phyloP scores from a whole-genome alignment of 2,888 invertebrate genomes.

The Agrochola litura region DNA sequence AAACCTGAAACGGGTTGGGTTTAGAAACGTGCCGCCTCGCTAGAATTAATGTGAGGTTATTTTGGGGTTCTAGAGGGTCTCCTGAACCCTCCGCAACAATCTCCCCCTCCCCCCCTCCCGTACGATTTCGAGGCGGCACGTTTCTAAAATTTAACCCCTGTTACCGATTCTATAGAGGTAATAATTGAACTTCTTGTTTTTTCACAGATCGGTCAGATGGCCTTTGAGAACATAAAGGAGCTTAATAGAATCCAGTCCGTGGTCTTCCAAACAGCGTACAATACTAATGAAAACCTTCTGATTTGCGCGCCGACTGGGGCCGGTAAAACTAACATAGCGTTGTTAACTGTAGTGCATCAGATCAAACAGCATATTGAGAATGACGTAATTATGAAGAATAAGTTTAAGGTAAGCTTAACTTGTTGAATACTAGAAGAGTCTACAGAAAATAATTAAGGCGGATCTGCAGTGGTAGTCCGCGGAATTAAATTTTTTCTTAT shows the following conservation, averaged over 20 bases:
- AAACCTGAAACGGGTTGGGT: no score
- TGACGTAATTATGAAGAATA: constrained; percentile 95
- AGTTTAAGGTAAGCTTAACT: constrained; percentile 94
- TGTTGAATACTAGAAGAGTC: background rate
- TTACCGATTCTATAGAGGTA: background rate
- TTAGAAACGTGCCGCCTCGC: no score
- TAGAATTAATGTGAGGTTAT: no score
- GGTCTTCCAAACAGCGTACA: constrained; percentile 98
- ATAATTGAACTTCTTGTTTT: background rate
- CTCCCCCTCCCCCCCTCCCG: no score
- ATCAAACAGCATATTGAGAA: constrained; percentile 96
- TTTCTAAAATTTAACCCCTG: background rate
- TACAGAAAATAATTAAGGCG: no score
- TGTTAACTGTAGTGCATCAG: constrained; percentile 97
- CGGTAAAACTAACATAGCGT: constrained; percentile 99
- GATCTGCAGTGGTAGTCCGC: no score
- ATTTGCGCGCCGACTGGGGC: constrained; percentile 99
- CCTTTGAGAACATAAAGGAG: constrained; percentile 96
- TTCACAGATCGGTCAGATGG: constrained; percentile 95
- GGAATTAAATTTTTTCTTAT: no score
- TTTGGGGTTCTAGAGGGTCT: no score
- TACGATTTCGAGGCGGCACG: no score
- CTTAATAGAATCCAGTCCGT: constrained; percentile 99
- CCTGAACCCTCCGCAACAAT: no score
- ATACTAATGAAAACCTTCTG: constrained; percentile 98